Base-by-base conservation (phyloP, 1,140 invertebrate genomes). In the Nebria ingens region DNA sequence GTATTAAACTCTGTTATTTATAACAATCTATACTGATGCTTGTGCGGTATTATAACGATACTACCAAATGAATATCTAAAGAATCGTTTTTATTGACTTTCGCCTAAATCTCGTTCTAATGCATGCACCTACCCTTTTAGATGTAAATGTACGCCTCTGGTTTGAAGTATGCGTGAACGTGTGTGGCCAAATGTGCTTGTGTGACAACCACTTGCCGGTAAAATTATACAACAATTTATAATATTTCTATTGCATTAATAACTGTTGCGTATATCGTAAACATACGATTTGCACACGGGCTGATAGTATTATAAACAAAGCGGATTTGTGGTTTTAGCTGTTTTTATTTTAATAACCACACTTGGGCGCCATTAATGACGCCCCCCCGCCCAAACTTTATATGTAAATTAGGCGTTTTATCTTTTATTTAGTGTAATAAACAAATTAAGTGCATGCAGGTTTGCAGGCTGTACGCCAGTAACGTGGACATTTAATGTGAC, bases 161-260 rank as follows among this genome's bases (percentile, higher is more conserved):
- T 29, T 6, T 29, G 4, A 29, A 13, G 17, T 45, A 11, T 45
- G 17, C 17, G 15, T 45, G 40, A 45, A 11, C 6, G 40, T 45
- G 40, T 45, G 40, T 45, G 40, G 40, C 15, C 40, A 45, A 34
- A 34, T n/a, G 25, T 9, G 6, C 25, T 9, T n/a, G 4, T 45
- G 40, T 17, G 17, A 45, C 40, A 17, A 17, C 40, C 40, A 45
- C 40, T 45, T 29, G 4, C 4, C 4, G 4, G 13, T 29, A 29
- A 29, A 60, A 60, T 58, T 57, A 60, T 56, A 55, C 55, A 52
- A 60, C 55, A 60, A 58, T 62, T 62, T 60, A 62, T 57, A 57
- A 58, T 54, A 53, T 60, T 63, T 59, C 58, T 61, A 61, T 63
- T 59, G 53, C 58, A 59, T 61, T 59, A 56, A 62, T 61, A 62